A percentile compares a stretch with the other conserved stretches of the same genome.
These are phyloP conservation scores for Eunapius fragilis DNA, from an alignment of 37 sponge, comb jelly and placozoan genomes.

Conservation along the genomic window DNA sequence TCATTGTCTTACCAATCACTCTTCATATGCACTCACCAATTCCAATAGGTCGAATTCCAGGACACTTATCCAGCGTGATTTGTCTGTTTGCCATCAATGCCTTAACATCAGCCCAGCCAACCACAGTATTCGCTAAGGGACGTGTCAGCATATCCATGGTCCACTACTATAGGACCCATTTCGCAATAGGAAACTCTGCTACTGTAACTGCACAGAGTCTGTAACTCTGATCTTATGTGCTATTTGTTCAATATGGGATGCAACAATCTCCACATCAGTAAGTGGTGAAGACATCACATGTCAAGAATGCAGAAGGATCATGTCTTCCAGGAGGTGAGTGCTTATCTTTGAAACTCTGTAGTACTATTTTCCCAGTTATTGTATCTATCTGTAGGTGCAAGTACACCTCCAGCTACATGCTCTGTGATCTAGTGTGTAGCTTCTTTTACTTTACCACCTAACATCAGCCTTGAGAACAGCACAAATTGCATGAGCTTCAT, in stretches of 20 bases:
- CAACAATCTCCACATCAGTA: conserved; percentile 6
- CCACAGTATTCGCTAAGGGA: neutral
- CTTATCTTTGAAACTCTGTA: conserved; percentile 20
- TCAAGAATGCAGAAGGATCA: no score
- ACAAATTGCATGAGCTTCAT: no score
- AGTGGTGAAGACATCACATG: neutral
- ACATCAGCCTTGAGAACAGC: neutral
- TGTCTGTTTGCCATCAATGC: conserved; percentile 12
- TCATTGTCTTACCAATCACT: conserved; percentile 28
- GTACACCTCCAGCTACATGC: neutral
- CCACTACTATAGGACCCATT: conserved; percentile 7
- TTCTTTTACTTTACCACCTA: neutral
- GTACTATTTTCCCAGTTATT: neutral
- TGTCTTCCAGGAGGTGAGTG: neutral
- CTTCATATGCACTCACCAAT: conserved; percentile 25
- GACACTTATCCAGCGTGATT: conserved; percentile 27
- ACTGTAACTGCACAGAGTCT: neutral
- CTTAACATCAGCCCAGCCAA: neutral
- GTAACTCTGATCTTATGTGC: conserved; percentile 6
- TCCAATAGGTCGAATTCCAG: conserved; percentile 33
- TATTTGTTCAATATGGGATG: conserved; percentile 11
- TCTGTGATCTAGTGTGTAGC: conserved; percentile 7
- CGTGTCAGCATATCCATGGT: conserved; percentile 6
- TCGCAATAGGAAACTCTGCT: neutral
- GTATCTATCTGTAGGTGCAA: neutral